Percentiles rank a stretch among this genome's conserved stretches.
Evolutionary conservation across 1,140 invertebrate genomes (phyloP).

Genomic region (Andrena cerasifolii): DNA sequence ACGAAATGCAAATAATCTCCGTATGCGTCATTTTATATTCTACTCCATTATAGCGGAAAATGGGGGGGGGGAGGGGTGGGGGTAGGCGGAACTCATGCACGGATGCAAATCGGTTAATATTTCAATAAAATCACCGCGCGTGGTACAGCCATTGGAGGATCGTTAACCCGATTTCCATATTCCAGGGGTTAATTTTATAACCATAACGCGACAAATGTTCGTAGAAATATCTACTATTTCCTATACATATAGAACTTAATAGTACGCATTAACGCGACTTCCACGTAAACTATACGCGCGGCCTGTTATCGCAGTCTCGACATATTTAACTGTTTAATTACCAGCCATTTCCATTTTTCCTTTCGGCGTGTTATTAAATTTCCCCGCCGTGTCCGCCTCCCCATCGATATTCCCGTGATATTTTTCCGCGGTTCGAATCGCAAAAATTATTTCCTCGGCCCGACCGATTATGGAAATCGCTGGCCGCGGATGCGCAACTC

Average conservation of each 20-base stretch:
- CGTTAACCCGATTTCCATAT: conserved; percentile 39
- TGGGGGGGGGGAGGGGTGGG: too few relatives aligned
- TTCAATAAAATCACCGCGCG: conserved; percentile 33
- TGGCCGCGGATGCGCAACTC: background rate
- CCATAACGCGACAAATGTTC: conserved; percentile 22
- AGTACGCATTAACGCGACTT: conserved; percentile 5
- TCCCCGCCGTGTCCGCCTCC: too few relatives aligned
- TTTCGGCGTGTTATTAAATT: conserved; percentile 25
- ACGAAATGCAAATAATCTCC: conserved; percentile 20
- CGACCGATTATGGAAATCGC: conserved; percentile 27
- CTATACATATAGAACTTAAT: conserved; percentile 7
- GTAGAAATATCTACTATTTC: conserved; percentile 40
- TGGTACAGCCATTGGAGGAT: conserved; percentile 17
- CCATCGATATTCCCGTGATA: background rate
- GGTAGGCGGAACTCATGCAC: background rate
- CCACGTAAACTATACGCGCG: background rate
- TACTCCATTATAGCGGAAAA: background rate
- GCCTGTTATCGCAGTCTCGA: background rate
- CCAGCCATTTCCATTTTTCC: background rate
- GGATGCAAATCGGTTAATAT: conserved; percentile 50
- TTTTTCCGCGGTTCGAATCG: background rate
- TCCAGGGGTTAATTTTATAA: conserved; percentile 39
- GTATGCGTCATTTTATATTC: conserved; percentile 14
- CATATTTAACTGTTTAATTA: background rate
- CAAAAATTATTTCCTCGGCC: conserved; percentile 11